phyloP scores from a whole-genome alignment of 2,113 vertebrate genomes.

The Trematocara unimaculatum region DNA sequence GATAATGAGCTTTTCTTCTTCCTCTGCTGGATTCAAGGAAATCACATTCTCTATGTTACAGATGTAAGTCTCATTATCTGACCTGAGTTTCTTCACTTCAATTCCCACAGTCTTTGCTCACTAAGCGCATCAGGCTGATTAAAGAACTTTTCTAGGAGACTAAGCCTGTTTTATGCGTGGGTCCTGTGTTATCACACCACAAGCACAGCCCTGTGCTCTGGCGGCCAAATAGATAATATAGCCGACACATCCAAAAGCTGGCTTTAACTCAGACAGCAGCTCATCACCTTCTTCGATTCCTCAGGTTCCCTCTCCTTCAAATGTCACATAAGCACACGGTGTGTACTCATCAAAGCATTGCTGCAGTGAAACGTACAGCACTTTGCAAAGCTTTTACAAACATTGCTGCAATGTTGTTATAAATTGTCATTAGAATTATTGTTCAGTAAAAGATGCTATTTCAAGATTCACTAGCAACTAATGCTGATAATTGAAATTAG shows the following conservation, averaged over 20 bases:
- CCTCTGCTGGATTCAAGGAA: conserved; percentile 48
- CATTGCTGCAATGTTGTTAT: not conserved
- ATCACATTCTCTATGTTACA: conserved; percentile 58
- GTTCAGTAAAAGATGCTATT: not conserved
- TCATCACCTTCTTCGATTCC: conserved; percentile 9
- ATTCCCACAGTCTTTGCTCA: conserved; percentile 65
- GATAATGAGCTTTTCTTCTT: conserved; percentile 67
- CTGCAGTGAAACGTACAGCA: not conserved
- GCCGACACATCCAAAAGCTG: conserved; percentile 17
- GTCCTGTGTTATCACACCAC: conserved; percentile 39
- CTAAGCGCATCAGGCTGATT: conserved; percentile 65
- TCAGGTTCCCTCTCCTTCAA: not conserved
- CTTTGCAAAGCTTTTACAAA: not conserved
- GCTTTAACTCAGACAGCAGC: conserved; percentile 23
- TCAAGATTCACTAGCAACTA: not conserved
- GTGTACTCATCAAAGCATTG: not conserved
- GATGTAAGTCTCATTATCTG: conserved; percentile 71
- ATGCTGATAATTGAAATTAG: not conserved
- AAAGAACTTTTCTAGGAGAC: conserved; percentile 57
- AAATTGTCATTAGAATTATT: not conserved
- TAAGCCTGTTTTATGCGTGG: conserved; percentile 52
- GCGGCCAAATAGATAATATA: conserved; percentile 47
- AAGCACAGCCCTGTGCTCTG: conserved; percentile 39
- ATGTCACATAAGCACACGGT: not conserved
- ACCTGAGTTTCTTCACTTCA: conserved; percentile 64